Evolutionary conservation across 2,888 invertebrate species (phyloP).

Genomic region (Nymphalis c-album): DNA sequence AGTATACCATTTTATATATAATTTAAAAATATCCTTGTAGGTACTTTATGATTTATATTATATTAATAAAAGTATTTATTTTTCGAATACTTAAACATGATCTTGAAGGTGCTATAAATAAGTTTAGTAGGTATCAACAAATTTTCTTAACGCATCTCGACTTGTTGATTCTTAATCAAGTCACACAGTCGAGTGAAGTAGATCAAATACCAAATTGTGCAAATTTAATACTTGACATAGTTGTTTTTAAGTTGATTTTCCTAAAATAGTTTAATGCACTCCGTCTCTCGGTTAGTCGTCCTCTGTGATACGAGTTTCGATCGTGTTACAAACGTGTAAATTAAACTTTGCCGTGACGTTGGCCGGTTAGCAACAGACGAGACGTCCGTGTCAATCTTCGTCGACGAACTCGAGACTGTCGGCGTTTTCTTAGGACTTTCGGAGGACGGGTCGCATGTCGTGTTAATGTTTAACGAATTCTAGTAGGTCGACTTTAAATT

Average conservation of each 20-base stretch:
- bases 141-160: conserved; percentile 15
- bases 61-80: too few species aligned
- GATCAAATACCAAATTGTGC: neutral
- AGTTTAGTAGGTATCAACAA: conserved; percentile 11
- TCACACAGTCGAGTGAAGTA: conserved; percentile 12
- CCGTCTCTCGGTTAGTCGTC: neutral
- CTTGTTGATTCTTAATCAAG: conserved; percentile 22
- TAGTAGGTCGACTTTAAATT: too few species aligned
- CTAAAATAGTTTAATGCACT: neutral
- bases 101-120: neutral
- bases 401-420: conserved; percentile 1
- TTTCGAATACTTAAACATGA: too few species aligned
- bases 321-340: conserved; percentile 4
- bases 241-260: neutral
- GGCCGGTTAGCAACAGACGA: conserved; percentile 5
- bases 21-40: too few species aligned
- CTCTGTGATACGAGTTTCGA: neutral
- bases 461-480: neutral
- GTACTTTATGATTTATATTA: too few species aligned
- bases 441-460: conserved; percentile 8
- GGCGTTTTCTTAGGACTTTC: conserved; percentile 3
- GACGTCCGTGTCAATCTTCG: neutral
- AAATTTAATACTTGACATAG: conserved; percentile 1
- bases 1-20: too few species aligned
- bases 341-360: neutral